Base-by-base conservation (phyloP, 2,888 invertebrate genomes). In the Cheilosia vulpina region DNA sequence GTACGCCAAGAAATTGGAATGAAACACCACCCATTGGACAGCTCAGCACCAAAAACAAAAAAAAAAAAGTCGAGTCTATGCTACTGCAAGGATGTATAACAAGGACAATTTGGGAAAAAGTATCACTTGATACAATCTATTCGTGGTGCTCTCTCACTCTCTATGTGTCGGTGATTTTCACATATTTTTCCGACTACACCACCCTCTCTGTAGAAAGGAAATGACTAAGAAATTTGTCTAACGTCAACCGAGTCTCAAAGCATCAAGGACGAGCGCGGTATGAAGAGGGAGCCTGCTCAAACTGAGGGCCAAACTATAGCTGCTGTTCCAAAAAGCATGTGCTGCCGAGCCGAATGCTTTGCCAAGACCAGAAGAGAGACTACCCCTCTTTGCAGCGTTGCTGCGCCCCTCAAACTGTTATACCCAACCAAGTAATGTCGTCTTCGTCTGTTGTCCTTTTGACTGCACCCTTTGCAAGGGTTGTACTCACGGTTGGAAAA, bases 101-200 rank as follows among this genome's bases (percentile, higher is more conserved):
- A 87, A 87, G 82, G 82, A 87, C 63, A 85, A 72, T 79, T 85
- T 75, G 77, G 71, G 50, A 79, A 38, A 76, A 87, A 76, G 65
- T 87, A 84, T 87, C 87, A 87, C 72, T 80, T 60, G 73, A 85
- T 82, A 78, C 85, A 75, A 78, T 77, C 81, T 80, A 53, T 63
- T 47, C 24, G 17, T 47, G 24, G 34, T 58, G 17, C 43, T 63
- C 62, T 47, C 41, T 45, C 63, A 50, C 63, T 73, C 69, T 80
- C 62, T 15, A 50, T 24, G 41, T 43, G 17, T 47, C 31, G 47
- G 21, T 38, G 38, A 15, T 52, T 52, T 43, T 55, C 7, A 15
- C 27, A 7, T 24, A 27, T 52, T 65, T 34, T 65, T 19, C 24
- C 53, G 41, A 43, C 53, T 43, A 52, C 15, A 15, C 52, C 52